Base-by-base conservation (phyloP, 2,888 invertebrate species). In the Synanthedon andrenaeformis region DNA sequence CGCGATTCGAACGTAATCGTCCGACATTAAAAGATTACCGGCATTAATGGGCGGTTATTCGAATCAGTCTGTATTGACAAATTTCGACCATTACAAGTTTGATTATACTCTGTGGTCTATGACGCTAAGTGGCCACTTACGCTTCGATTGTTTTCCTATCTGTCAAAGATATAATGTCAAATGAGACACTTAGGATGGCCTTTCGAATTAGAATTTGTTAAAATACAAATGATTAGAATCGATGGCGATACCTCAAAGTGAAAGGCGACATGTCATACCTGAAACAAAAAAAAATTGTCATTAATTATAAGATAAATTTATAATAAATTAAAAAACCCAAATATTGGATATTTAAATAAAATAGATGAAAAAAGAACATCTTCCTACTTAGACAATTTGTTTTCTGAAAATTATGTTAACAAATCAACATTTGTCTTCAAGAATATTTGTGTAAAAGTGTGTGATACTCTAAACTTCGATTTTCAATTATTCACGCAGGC, bases 11-110 rank as follows among this genome's bases (percentile, higher is more conserved):
- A 70, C 12, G 64, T 74, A 74, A 74, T 73, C 75, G 70, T 77
- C 77, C 79, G 83, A 83, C 83, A 72, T 77, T 73, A 67, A 54
- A 58, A 80, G 83, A 84, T 84, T 35, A 41, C 28, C 51, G 35
- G 35, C 35, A 53, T 53, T 53, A 53, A 53, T 77, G 76, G 69
- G 58, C 60, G 62, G 67, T 63, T 67, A 72, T 76, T 70, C 67
- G 67, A 70, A 73, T 66, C 69, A 70, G 63, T 69, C 67, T 67
- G 66, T 82, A 85, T 84, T 82, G 84, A 85, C 79, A 81, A 83
- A 82, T 82, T 73, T 69, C 64, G 67, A 67, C 70, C 70, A 76
- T 76, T 82, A 74, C 70, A 69, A 62, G 57, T 58, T 59, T 53
- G 70, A 67, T 67, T 62, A 66, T 59, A 60, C 62, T 56, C 67